A percentile compares a stretch with the other conserved stretches of the same genome.
Evolutionary conservation across 2,113 vertebrate species (phyloP).

Genomic region (Xiphophorus hellerii): DNA sequence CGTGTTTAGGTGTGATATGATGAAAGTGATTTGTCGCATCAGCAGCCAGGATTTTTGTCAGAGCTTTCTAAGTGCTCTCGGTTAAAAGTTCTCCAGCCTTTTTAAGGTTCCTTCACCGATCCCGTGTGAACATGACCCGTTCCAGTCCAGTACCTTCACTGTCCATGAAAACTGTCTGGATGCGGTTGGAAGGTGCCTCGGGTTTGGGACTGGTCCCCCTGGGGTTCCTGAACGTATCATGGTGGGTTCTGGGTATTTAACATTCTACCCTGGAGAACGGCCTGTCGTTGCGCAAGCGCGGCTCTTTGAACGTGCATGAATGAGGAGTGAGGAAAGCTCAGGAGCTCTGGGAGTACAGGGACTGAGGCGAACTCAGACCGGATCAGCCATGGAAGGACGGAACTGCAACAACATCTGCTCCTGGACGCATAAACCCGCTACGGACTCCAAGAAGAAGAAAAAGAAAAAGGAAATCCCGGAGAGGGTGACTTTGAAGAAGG

Average conservation of each 20-base stretch:
- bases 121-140: too few relatives aligned
- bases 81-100: too few relatives aligned
- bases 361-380: conserved; percentile 42
- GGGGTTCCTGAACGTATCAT: conserved; percentile 61
- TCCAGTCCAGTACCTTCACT: neutral
- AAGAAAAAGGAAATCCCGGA: conserved; percentile 67
- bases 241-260: conserved; percentile 69
- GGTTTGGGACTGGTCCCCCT: neutral
- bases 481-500: conserved; percentile 87
- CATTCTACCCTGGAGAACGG: conserved; percentile 77
- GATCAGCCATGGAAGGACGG: conserved; percentile 79
- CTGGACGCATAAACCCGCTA: conserved; percentile 44
- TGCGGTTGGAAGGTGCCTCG: neutral
- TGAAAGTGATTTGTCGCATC: too few relatives aligned
- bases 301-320: conserved; percentile 75
- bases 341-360: conserved; percentile 53
- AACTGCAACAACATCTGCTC: conserved; percentile 59
- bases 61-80: too few relatives aligned
- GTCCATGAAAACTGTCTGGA: neutral
- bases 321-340: conserved; percentile 71
- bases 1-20: too few relatives aligned
- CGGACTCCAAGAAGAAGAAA: conserved; percentile 42
- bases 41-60: too few relatives aligned
- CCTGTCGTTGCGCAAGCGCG: conserved; percentile 80
- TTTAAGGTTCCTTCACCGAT: too few relatives aligned